Evolutionary conservation across 2,888 invertebrate genomes (phyloP).

Genomic region (Lasioglossum zephyrum): DNA sequence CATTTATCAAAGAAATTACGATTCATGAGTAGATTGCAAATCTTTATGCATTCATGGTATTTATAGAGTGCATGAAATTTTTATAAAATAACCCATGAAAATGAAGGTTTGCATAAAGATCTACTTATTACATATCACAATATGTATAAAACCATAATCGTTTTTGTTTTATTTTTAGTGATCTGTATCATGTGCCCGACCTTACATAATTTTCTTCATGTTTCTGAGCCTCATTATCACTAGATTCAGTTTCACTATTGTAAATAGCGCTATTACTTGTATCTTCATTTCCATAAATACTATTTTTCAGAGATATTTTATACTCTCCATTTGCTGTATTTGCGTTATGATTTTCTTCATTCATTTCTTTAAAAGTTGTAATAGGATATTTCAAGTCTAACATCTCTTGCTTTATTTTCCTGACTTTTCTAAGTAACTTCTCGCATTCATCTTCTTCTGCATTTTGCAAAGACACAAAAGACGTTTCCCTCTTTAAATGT

Average conservation of each 20-base stretch:
- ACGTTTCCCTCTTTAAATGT: conserved; percentile 25
- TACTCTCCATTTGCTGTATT: neutral
- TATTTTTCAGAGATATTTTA: neutral
- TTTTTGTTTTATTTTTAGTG: neutral
- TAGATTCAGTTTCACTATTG: neutral
- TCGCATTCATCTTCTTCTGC: conserved; percentile 55
- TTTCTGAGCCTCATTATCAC: neutral
- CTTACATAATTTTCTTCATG: neutral
- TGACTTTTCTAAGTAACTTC: conserved; percentile 51
- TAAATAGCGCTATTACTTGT: conserved; percentile 10
- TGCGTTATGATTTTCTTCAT: neutral
- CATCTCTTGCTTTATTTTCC: conserved; percentile 48
- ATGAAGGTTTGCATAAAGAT: neutral
- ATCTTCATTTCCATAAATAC: conserved; percentile 23
- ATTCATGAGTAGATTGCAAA: neutral
- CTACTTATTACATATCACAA: neutral
- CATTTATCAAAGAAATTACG: neutral
- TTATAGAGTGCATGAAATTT: neutral
- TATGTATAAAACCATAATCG: neutral
- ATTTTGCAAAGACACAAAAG: neutral
- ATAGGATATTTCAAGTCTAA: conserved; percentile 9
- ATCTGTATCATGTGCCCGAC: conserved; percentile 6
- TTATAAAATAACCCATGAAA: neutral
- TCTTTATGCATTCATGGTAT: neutral
- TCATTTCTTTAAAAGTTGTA: neutral